A percentile compares a stretch with the other conserved stretches of the same genome.
phyloP scores from a whole-genome alignment of 1,140 invertebrate genomes.

The Pseudomyrmex sp. region DNA sequence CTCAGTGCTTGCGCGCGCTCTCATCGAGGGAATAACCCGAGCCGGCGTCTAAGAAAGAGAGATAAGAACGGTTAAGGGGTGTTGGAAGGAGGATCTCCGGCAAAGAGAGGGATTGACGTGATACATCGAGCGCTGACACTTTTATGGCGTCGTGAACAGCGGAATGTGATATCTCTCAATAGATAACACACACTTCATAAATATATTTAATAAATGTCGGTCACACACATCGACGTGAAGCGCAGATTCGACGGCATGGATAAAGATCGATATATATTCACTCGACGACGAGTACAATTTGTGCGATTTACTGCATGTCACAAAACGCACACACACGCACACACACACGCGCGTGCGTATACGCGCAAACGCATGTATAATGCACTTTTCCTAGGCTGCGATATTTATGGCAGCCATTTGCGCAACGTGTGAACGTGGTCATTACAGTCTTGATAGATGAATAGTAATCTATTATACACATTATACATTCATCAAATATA shows the following conservation, averaged over 20 bases:
- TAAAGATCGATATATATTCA: conserved; percentile 35
- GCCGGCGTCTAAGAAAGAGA: not conserved
- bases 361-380: too few relatives aligned
- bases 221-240: not conserved
- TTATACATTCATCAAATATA: not conserved
- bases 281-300: not conserved
- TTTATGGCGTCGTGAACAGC: conserved; percentile 19
- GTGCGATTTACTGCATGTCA: conserved; percentile 7
- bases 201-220: conserved; percentile 46
- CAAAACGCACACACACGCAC: not conserved
- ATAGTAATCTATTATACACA: not conserved
- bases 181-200: conserved; percentile 35
- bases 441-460: not conserved
- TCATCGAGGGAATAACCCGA: not conserved
- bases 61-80: not conserved
- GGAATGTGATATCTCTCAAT: conserved; percentile 26
- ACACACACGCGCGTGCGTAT: too few relatives aligned
- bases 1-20: not conserved
- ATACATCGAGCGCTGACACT: conserved; percentile 33
- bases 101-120: not conserved
- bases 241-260: conserved; percentile 19
- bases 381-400: not conserved
- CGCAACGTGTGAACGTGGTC: not conserved
- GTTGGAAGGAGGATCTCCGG: not conserved
- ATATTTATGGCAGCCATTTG: conserved; percentile 2